phyloP scores from a whole-genome alignment of 2,797 vertebrate genomes.

The Aeoliscus strigatus region DNA sequence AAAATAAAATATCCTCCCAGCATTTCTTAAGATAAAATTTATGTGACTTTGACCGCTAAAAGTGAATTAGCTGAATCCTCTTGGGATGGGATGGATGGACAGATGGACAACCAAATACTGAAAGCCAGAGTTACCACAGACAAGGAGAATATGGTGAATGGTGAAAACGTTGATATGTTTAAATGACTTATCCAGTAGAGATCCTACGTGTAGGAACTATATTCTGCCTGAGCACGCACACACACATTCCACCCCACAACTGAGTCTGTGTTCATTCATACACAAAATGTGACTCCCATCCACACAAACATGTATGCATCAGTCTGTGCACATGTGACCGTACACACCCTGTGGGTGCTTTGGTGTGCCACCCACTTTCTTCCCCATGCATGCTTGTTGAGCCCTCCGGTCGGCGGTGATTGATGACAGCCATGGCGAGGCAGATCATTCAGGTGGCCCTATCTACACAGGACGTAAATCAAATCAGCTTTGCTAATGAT shows the following conservation, averaged over 20 bases:
- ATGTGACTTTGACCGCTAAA: too few relatives aligned
- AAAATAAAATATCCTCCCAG: too few relatives aligned
- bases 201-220: too few relatives aligned
- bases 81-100: too few relatives aligned
- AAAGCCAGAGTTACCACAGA: too few relatives aligned
- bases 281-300: constrained; percentile 1
- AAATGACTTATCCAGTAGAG: too few relatives aligned
- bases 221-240: neutral
- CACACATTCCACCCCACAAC: constrained; percentile 1
- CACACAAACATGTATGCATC: constrained; percentile 23
- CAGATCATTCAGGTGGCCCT: constrained; percentile 82
- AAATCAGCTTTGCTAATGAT: constrained; percentile 80
- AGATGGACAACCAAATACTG: too few relatives aligned
- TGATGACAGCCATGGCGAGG: constrained; percentile 75
- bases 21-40: too few relatives aligned
- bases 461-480: constrained; percentile 80
- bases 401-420: constrained; percentile 80
- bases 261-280: neutral
- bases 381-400: constrained; percentile 63
- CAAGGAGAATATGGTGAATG: too few relatives aligned
- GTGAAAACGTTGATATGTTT: too few relatives aligned
- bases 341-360: constrained; percentile 49
- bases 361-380: constrained; percentile 60
- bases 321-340: constrained; percentile 26
- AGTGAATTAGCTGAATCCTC: too few relatives aligned